These are phyloP conservation scores for Leuciscus idus DNA, from an alignment of 2,113 vertebrate genomes.

Conservation along the genomic window DNA sequence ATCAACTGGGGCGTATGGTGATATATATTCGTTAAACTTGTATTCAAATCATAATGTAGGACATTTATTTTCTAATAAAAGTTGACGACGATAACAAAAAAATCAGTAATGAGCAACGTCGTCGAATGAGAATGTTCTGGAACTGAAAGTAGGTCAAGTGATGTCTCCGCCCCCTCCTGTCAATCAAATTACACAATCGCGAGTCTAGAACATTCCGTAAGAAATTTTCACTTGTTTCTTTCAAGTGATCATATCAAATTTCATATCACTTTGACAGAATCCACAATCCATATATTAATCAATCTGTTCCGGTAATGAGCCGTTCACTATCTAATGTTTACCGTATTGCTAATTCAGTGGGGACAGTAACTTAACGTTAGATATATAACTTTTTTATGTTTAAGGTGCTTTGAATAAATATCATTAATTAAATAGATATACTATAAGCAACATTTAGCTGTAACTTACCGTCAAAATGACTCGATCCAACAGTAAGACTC, in stretches of 20 bases:
- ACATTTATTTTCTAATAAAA: neutral
- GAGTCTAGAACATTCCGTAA: neutral
- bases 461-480: neutral
- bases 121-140: neutral
- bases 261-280: neutral
- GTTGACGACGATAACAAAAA: neutral
- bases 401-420: neutral
- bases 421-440: neutral
- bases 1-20: neutral
- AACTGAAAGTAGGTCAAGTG: neutral
- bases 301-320: neutral
- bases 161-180: conserved; percentile 5
- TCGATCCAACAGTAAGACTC: neutral
- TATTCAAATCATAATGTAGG: neutral
- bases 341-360: neutral
- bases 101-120: neutral
- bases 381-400: neutral
- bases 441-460: neutral
- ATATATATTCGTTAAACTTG: neutral
- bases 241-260: no score
- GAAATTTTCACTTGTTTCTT: neutral
- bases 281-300: neutral
- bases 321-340: neutral
- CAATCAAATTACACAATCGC: neutral
- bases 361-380: neutral